These are phyloP conservation scores for Sporophila hypoxantha DNA, from an alignment of 2,113 vertebrate genomes.

Conservation along the genomic window DNA sequence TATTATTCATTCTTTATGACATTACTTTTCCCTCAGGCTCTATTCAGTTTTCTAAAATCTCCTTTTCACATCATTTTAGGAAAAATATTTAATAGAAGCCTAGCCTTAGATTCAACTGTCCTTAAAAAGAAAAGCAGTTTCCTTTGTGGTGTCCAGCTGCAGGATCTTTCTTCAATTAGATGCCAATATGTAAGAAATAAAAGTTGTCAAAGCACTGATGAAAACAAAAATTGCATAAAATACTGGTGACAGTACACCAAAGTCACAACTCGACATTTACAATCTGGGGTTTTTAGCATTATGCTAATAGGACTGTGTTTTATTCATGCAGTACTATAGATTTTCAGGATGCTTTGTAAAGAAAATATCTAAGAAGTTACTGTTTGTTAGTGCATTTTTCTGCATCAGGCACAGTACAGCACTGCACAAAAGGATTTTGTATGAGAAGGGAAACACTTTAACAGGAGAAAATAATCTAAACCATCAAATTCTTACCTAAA, in stretches of 20 bases:
- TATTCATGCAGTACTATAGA: neutral
- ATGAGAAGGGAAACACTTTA: neutral
- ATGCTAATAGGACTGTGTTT: neutral
- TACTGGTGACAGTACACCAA: neutral
- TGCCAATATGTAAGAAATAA: neutral
- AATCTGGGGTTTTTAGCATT: neutral
- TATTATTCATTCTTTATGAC: neutral
- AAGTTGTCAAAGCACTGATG: neutral
- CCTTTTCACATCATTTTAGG: neutral
- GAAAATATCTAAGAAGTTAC: neutral
- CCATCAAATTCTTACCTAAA: neutral
- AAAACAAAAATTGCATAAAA: neutral
- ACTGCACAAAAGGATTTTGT: neutral
- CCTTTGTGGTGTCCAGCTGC: neutral
- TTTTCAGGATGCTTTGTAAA: neutral
- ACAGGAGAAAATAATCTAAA: neutral
- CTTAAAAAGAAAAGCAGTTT: neutral
- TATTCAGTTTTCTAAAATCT: neutral
- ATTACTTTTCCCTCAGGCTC: neutral
- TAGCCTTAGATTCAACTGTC: neutral
- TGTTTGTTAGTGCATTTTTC: neutral
- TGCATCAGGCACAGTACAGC: neutral
- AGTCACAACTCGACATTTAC: neutral
- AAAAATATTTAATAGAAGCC: neutral
- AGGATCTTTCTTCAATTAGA: neutral